Evolutionary conservation across 2,113 vertebrate species (phyloP).

Genomic region (Hirundichthys speculiger): DNA sequence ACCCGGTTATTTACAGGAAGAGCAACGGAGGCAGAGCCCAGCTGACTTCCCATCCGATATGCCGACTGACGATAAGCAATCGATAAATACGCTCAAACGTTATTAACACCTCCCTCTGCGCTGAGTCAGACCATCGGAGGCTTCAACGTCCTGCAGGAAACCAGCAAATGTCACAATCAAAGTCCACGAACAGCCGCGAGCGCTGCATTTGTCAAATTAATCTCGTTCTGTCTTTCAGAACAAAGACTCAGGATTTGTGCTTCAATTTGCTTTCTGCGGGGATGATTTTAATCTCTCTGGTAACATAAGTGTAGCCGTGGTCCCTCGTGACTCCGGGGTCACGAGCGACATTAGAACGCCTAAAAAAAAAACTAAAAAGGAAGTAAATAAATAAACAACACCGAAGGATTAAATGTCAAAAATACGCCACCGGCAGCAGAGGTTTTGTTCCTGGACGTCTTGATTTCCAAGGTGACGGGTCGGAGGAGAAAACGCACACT

Average conservation of each 20-base stretch:
- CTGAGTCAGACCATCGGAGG: slow-evolving; percentile 55
- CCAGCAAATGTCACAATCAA: slow-evolving; percentile 5
- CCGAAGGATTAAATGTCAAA: slow-evolving; percentile 51
- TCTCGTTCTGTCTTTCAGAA: slow-evolving; percentile 28
- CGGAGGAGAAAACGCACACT: slow-evolving; percentile 14
- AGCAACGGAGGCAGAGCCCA: too few species aligned
- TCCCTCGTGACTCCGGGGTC: slow-evolving; percentile 28
- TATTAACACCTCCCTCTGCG: slow-evolving; percentile 46
- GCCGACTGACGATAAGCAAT: too few species aligned
- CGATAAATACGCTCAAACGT: too few species aligned
- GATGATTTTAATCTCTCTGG: slow-evolving; percentile 39
- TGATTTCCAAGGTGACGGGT: slow-evolving; percentile 19
- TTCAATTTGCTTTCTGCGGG: slow-evolving; percentile 15
- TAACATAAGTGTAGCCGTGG: slow-evolving; percentile 36
- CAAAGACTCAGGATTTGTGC: background rate
- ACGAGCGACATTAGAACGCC: slow-evolving; percentile 37
- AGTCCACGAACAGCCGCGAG: slow-evolving; percentile 7
- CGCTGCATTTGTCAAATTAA: slow-evolving; percentile 22
- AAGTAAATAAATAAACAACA: slow-evolving; percentile 12
- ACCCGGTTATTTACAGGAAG: too few species aligned
- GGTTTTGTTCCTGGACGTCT: slow-evolving; percentile 12
- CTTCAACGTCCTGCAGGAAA: slow-evolving; percentile 33
- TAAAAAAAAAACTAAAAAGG: slow-evolving; percentile 13
- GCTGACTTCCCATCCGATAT: too few species aligned
- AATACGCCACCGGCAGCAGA: slow-evolving; percentile 17